Conservation (phyloP, 1,140 invertebrate species). For the Liolophura sinensis region DNA sequence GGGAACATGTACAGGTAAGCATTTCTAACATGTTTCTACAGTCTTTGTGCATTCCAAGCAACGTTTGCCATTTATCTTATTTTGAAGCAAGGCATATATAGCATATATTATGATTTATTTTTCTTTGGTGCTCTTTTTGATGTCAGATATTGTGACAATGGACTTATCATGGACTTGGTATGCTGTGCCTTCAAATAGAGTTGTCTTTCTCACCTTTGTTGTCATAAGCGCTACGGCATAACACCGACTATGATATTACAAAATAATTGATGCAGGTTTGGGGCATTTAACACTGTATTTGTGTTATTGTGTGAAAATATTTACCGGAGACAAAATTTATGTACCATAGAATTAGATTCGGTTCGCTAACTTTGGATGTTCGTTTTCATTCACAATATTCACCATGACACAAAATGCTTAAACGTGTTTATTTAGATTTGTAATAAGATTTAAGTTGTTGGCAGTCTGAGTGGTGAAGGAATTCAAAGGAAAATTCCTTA, state of each 20-base stretch:
- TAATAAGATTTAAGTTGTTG: background rate
- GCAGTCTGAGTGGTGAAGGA: background rate
- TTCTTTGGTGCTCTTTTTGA: too few relatives aligned
- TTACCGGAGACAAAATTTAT: too few relatives aligned
- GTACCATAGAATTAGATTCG: too few relatives aligned
- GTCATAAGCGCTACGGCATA: too few relatives aligned
- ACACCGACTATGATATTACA: too few relatives aligned
- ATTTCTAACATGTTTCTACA: constrained; percentile 10
- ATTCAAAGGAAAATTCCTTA: background rate
- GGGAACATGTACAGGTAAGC: constrained; percentile 7
- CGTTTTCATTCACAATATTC: background rate
- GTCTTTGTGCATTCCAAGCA: background rate
- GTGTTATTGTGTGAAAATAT: too few relatives aligned
- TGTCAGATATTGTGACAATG: too few relatives aligned
- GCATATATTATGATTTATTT: background rate
- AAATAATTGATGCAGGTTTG: too few relatives aligned
- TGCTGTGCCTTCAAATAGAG: too few relatives aligned
- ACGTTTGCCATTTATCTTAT: background rate
- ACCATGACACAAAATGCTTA: background rate
- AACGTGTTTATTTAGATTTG: background rate
- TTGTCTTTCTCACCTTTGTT: too few relatives aligned
- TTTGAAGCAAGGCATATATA: background rate
- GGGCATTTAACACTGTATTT: too few relatives aligned
- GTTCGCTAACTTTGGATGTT: background rate
- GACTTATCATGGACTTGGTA: too few relatives aligned